These are phyloP conservation scores for Tetanocera ferruginea DNA, from an alignment of 2,888 invertebrate species.

Conservation along the genomic window DNA sequence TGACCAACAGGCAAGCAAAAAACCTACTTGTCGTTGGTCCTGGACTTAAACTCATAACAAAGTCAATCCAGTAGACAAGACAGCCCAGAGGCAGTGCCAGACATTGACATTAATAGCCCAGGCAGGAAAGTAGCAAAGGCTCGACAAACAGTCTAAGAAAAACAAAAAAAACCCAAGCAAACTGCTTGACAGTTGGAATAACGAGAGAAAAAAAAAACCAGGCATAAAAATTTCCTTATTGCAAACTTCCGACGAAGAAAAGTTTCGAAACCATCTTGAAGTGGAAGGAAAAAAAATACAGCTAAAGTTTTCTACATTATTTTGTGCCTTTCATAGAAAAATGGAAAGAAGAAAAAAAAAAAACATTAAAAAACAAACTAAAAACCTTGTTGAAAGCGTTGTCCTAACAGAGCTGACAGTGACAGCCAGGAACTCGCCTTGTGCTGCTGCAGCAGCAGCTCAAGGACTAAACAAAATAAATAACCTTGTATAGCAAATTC, in stretches of 20 bases:
- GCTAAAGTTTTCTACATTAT: conserved; percentile 8
- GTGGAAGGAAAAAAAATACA: background rate
- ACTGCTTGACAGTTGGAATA: background rate
- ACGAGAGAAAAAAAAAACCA: background rate
- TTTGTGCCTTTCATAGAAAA: background rate
- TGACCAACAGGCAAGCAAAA: background rate
- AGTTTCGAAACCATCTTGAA: conserved; percentile 20
- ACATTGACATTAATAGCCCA: conserved; percentile 17
- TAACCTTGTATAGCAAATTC: background rate
- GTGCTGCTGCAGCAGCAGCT: background rate
- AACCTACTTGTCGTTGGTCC: too few species aligned
- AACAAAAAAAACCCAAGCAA: background rate
- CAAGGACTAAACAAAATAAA: background rate
- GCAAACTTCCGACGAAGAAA: conserved; percentile 29
- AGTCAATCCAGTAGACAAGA: conserved; percentile 5
- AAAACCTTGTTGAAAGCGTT: conserved; percentile 5
- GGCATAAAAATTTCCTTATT: conserved; percentile 18
- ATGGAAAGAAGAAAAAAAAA: background rate
- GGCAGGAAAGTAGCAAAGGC: background rate
- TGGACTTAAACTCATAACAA: conserved; percentile 10
- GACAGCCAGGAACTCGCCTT: background rate
- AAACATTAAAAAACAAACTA: background rate
- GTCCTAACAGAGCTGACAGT: background rate
- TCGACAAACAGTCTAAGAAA: background rate
- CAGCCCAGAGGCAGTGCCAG: conserved; percentile 6